A percentile compares a stretch with the other conserved stretches of the same genome.
phyloP scores from a whole-genome alignment of 2,113 vertebrate genomes.

The Chlamydotis undulata region DNA sequence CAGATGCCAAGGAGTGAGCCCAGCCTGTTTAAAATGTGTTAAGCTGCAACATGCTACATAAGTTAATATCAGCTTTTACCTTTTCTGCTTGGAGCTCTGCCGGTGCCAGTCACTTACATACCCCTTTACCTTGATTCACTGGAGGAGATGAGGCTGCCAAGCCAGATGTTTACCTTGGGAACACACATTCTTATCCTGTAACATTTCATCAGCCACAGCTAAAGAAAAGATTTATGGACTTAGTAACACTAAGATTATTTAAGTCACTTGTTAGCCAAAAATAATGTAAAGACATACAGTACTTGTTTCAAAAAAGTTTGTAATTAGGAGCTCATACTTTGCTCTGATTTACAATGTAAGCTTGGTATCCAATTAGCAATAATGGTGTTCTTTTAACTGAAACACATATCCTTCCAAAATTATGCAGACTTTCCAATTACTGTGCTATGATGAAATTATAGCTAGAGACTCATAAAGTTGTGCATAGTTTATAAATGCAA shows the following conservation, averaged over 20 bases:
- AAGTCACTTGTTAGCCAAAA: conserved; percentile 75
- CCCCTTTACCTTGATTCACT: conserved; percentile 33
- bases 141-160: conserved; percentile 68
- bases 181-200: conserved; percentile 64
- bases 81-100: conserved; percentile 36
- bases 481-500: conserved; percentile 74
- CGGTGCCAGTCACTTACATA: conserved; percentile 58
- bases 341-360: conserved; percentile 76
- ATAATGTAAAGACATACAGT: conserved; percentile 79
- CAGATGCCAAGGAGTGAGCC: conserved; percentile 39
- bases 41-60: conserved; percentile 42
- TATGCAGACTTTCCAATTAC: conserved; percentile 84
- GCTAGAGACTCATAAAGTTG: conserved; percentile 77
- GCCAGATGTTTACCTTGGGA: conserved; percentile 77
- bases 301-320: conserved; percentile 74
- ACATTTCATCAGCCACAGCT: conserved; percentile 65
- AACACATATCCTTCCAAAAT: conserved; percentile 77
- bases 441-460: conserved; percentile 76
- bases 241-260: conserved; percentile 72
- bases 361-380: conserved; percentile 80
- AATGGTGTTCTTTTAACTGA: conserved; percentile 77
- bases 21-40: conserved; percentile 60
- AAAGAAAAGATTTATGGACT: conserved; percentile 80
- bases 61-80: conserved; percentile 44
- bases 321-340: conserved; percentile 72